A percentile compares a stretch with the other conserved stretches of the same genome.
phyloP scores from a whole-genome alignment of 30 jellyfish, hydroid and myxozoan genomes.

The Turritopsis rubra region DNA sequence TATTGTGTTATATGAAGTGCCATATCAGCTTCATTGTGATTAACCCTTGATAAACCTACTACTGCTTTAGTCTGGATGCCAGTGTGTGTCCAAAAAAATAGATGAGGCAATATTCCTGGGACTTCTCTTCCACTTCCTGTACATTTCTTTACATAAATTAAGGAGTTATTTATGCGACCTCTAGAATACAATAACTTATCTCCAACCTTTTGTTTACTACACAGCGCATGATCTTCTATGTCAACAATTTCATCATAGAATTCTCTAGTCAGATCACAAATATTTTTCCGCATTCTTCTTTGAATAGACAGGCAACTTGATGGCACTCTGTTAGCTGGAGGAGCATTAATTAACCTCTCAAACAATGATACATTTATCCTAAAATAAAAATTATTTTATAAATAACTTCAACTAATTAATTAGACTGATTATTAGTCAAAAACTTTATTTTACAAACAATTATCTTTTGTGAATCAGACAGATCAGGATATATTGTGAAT shows the following conservation, averaged over 20 bases:
- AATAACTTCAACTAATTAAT: no score
- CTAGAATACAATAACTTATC: neutral
- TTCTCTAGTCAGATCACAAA: conserved; percentile 25
- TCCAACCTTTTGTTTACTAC: conserved; percentile 10
- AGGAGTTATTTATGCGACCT: neutral
- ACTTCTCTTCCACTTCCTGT: conserved; percentile 23
- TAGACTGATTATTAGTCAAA: no score
- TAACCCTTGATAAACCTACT: conserved; percentile 25
- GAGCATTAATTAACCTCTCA: conserved; percentile 19
- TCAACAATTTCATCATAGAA: conserved; percentile 30
- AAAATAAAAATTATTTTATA: neutral
- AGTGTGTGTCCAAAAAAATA: conserved; percentile 14
- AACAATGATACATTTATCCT: conserved; percentile 23
- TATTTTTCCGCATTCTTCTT: conserved; percentile 23
- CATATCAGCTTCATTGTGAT: conserved; percentile 17
- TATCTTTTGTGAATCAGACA: no score
- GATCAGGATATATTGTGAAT: no score
- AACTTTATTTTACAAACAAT: no score
- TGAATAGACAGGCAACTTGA: conserved; percentile 15
- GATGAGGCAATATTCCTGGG: conserved; percentile 28
- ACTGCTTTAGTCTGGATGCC: conserved; percentile 22
- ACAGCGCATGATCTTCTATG: conserved; percentile 10
- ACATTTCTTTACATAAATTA: neutral
- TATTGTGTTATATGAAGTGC: neutral
- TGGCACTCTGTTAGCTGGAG: neutral